Base-by-base conservation (phyloP, 2,113 vertebrate genomes). In the Sapajus apella region DNA sequence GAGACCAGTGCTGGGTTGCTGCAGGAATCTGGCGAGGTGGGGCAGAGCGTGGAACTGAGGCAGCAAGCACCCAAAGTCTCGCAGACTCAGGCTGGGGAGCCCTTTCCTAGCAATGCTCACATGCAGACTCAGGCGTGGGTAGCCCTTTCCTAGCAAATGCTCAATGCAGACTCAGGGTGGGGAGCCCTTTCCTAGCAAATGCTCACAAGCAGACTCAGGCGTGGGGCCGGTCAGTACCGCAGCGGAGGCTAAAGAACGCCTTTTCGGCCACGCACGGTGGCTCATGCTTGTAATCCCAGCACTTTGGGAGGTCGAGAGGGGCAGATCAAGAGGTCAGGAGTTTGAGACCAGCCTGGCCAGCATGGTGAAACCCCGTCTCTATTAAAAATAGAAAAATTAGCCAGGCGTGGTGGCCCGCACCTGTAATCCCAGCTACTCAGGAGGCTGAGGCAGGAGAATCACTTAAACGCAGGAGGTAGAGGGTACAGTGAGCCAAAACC, bases 231-330 rank as follows among this genome's bases (percentile, higher is more conserved):
- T 16, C 10, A 50, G n/a, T 12, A 61, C 72, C 13, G 6, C 18
- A 3, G 47, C 0, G 2, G n/a, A 6, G 18, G 32, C 56, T 7
- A 21, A 20, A 8, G 70, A 14, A 35, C 5, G 40, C 23, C 18
- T n/a, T 23, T 47, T 55, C 50, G 4, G 16, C 50, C 50, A 52
- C 14, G 50, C 5, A 4, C 4, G 1, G 50, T 52, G 16, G 50
- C 50, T 52, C 50, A 52, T 17, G 50, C 50, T 14, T 52, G 50
- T 16, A 17, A 52, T 52, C 16, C 50, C 50, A 52, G 50, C 50
- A 52, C 50, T 52, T 52, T 52, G 50, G 50, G 50, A 52, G 50
- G 50, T 52, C 50, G 14, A 52, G 4, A 16, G 50, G 50, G 50
- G 50, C 16, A 3, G 50, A 52, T 52, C 50, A 52, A 52, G 50